A percentile compares a stretch with the other conserved stretches of the same genome.
Conservation (phyloP, 2,797 vertebrate genomes). For the Myotis planiceps region DNA sequence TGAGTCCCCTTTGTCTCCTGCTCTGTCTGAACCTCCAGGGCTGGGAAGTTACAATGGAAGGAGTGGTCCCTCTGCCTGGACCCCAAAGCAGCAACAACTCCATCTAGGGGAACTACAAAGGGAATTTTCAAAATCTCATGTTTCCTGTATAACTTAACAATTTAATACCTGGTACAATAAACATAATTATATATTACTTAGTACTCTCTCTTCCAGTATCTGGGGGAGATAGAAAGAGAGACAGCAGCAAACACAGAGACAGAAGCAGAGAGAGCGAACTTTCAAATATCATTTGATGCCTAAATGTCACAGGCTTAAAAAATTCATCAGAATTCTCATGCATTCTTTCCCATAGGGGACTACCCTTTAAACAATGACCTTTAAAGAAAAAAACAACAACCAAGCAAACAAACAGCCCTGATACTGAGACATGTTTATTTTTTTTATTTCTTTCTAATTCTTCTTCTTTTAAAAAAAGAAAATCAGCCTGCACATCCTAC, state of each 20-base stretch:
- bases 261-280: background rate
- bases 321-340: constrained; percentile 66
- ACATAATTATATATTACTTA: constrained; percentile 61
- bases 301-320: constrained; percentile 76
- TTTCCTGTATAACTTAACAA: constrained; percentile 47
- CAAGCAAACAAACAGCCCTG: constrained; percentile 59
- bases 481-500: background rate
- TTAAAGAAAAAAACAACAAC: constrained; percentile 55
- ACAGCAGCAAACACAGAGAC: background rate
- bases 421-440: background rate
- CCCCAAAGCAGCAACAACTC: background rate
- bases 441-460: background rate
- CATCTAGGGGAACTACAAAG: background rate
- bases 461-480: background rate
- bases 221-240: background rate
- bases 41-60: background rate
- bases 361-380: constrained; percentile 79
- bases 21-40: background rate
- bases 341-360: constrained; percentile 70
- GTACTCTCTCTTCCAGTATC: background rate
- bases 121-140: background rate
- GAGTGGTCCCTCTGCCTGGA: background rate
- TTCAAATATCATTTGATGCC: constrained; percentile 69
- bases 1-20: background rate
- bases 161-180: constrained; percentile 29